Evolutionary conservation across 92 coral and sea anemone species (phyloP).

Genomic region (Epizoanthus ramosus): DNA sequence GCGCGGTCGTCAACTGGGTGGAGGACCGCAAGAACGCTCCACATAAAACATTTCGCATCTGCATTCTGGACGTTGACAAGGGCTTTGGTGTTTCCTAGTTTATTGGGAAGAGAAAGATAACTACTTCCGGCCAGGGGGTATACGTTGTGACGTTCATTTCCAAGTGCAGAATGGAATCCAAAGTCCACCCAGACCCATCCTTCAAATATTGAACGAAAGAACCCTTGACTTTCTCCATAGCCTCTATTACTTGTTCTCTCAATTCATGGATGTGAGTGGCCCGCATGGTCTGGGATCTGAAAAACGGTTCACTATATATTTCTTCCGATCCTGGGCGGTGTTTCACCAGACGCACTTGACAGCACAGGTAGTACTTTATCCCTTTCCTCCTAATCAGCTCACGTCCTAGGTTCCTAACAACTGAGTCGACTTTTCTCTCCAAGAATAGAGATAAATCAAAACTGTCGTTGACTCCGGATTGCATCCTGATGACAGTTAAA

Average conservation of each 20-base stretch:
- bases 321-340: slow-evolving; percentile 44
- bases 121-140: slow-evolving; percentile 53
- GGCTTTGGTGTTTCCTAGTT: slow-evolving; percentile 51
- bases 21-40: slow-evolving; percentile 54
- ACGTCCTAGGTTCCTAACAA: background rate
- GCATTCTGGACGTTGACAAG: slow-evolving; percentile 57
- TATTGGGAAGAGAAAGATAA: slow-evolving; percentile 54
- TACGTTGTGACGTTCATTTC: slow-evolving; percentile 40
- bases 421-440: background rate
- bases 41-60: slow-evolving; percentile 49
- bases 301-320: slow-evolving; percentile 41
- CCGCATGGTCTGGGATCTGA: slow-evolving; percentile 39
- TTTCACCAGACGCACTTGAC: slow-evolving; percentile 48
- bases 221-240: slow-evolving; percentile 25
- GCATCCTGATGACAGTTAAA: background rate
- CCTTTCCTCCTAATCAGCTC: slow-evolving; percentile 19
- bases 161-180: slow-evolving; percentile 44
- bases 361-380: slow-evolving; percentile 39
- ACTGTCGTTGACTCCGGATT: background rate
- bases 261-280: slow-evolving; percentile 32
- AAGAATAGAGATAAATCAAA: background rate
- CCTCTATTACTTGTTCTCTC: slow-evolving; percentile 24
- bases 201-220: slow-evolving; percentile 40
- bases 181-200: slow-evolving; percentile 50
- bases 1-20: slow-evolving; percentile 34